phyloP scores from a whole-genome alignment of 2,888 invertebrate genomes.

The Tipula unca region DNA sequence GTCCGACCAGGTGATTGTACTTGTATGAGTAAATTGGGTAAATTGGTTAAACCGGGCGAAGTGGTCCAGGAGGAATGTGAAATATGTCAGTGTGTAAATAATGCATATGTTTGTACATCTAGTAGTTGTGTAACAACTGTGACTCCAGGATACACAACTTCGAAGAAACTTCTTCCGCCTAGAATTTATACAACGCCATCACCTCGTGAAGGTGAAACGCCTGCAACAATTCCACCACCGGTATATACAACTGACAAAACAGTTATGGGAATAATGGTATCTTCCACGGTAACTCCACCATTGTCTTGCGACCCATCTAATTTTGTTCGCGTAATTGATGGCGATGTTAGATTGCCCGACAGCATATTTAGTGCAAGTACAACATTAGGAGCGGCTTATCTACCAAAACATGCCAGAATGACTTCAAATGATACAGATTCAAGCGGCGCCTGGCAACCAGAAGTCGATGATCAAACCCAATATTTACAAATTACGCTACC shows the following conservation, averaged over 20 bases:
- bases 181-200: neutral
- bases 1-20: constrained; percentile 66
- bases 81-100: constrained; percentile 72
- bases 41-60: constrained; percentile 61
- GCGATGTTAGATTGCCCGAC: constrained; percentile 44
- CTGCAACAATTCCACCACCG: neutral
- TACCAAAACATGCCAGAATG: constrained; percentile 48
- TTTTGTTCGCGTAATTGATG: constrained; percentile 42
- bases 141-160: constrained; percentile 23
- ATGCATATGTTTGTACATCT: constrained; percentile 55
- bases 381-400: constrained; percentile 42
- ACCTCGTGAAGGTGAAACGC: neutral
- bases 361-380: constrained; percentile 53
- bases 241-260: neutral
- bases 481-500: constrained; percentile 63
- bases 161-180: neutral
- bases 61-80: constrained; percentile 54
- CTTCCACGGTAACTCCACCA: constrained; percentile 42
- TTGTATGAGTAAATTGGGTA: constrained; percentile 57
- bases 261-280: constrained; percentile 27
- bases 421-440: constrained; percentile 34
- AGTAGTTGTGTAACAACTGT: constrained; percentile 21
- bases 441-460: constrained; percentile 64
- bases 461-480: constrained; percentile 49
- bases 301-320: constrained; percentile 40